phyloP scores from a whole-genome alignment of 2,113 vertebrate genomes.

The Abramis brama region DNA sequence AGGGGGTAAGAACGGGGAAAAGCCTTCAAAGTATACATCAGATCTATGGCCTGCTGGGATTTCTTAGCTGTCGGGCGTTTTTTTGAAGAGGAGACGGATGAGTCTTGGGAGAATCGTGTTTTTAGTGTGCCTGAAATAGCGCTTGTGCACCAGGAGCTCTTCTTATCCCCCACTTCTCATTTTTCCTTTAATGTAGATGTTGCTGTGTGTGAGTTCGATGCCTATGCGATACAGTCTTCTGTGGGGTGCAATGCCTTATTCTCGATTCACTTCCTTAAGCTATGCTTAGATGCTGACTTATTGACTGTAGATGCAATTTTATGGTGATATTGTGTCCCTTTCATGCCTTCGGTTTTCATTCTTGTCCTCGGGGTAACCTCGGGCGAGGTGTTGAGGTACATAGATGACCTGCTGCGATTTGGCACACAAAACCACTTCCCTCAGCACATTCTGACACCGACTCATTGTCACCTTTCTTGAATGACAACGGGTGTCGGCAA shows the following conservation, averaged over 20 bases:
- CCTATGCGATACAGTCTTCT: background rate
- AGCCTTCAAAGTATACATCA: slow-evolving; percentile 32
- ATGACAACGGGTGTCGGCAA: slow-evolving; percentile 64
- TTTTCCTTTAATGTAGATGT: slow-evolving; percentile 59
- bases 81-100: slow-evolving; percentile 68
- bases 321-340: background rate
- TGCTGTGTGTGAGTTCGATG: slow-evolving; percentile 18
- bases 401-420: slow-evolving; percentile 25
- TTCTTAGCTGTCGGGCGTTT: slow-evolving; percentile 64
- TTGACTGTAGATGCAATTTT: background rate
- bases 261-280: slow-evolving; percentile 8
- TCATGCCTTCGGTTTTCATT: background rate
- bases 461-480: slow-evolving; percentile 69
- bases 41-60: slow-evolving; percentile 64
- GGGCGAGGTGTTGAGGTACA: slow-evolving; percentile 14
- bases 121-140: slow-evolving; percentile 53
- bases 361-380: slow-evolving; percentile 36
- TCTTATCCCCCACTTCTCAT: slow-evolving; percentile 48
- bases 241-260: background rate
- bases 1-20: background rate
- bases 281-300: slow-evolving; percentile 7
- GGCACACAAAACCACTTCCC: slow-evolving; percentile 39
- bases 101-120: slow-evolving; percentile 60
- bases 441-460: slow-evolving; percentile 56
- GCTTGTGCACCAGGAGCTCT: slow-evolving; percentile 58